These are phyloP conservation scores for Mionectes olivaceus DNA, from an alignment of 2,797 vertebrate genomes.

Conservation along the genomic window DNA sequence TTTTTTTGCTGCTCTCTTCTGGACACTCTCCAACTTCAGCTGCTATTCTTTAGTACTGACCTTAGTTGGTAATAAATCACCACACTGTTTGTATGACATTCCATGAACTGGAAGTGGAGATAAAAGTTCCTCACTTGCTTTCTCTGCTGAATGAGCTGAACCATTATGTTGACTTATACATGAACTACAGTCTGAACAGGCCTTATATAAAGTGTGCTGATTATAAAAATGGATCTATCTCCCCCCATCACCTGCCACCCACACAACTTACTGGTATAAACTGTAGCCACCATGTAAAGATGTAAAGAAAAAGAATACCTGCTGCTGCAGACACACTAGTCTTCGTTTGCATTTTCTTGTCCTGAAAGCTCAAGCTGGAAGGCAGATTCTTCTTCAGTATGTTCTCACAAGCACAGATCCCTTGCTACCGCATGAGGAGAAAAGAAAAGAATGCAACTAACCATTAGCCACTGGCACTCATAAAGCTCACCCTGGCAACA, in stretches of 20 bases:
- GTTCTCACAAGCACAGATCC: background rate
- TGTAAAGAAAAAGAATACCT: constrained; percentile 58
- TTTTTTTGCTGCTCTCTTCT: constrained; percentile 24
- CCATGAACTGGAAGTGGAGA: background rate
- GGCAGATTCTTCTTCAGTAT: background rate
- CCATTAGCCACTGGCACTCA: background rate
- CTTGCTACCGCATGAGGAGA: constrained; percentile 50
- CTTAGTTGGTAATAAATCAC: constrained; percentile 8
- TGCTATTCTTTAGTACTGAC: background rate
- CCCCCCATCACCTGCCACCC: background rate
- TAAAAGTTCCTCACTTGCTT: background rate
- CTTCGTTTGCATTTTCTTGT: background rate
- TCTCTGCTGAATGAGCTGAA: background rate
- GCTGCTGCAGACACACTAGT: background rate
- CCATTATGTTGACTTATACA: background rate
- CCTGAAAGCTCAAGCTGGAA: background rate
- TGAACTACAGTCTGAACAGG: background rate
- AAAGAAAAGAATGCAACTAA: constrained; percentile 15
- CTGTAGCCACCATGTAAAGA: background rate
- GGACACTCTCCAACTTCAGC: background rate
- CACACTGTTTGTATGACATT: background rate
- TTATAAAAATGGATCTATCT: background rate
- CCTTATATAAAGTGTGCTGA: background rate
- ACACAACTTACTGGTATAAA: background rate
- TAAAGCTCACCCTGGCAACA: background rate